Evolutionary conservation across 1,140 invertebrate species (phyloP).

Genomic region (Lasaia peninsularis): DNA sequence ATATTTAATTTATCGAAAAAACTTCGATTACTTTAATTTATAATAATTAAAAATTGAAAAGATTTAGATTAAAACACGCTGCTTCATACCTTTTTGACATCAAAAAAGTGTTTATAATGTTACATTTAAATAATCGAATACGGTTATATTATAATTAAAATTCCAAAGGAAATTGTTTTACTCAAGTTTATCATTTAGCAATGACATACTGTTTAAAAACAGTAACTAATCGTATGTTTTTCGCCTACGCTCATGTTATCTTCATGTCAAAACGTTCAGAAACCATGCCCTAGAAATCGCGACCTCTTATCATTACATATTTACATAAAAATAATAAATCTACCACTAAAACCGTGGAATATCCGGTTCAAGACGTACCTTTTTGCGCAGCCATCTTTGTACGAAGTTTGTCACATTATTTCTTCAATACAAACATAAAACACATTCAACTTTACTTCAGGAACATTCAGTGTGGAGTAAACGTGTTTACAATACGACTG

Average conservation of each 20-base stretch:
- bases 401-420: constrained; percentile 51
- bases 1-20: too few species aligned
- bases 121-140: too few species aligned
- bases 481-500: constrained; percentile 67
- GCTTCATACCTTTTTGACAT: too few species aligned
- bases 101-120: too few species aligned
- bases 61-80: too few species aligned
- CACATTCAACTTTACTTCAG: not conserved
- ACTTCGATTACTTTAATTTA: too few species aligned
- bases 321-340: constrained; percentile 26
- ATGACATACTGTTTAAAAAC: constrained; percentile 38
- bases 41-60: too few species aligned
- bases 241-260: constrained; percentile 61
- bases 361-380: constrained; percentile 37
- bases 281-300: constrained; percentile 36
- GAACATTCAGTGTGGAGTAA: constrained; percentile 29
- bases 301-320: constrained; percentile 36
- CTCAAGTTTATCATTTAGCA: too few species aligned
- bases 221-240: constrained; percentile 56
- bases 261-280: constrained; percentile 45
- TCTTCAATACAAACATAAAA: constrained; percentile 42
- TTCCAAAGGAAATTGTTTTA: too few species aligned
- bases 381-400: constrained; percentile 62
- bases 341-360: not conserved
- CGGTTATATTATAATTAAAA: too few species aligned